Evolutionary conservation across 2,888 invertebrate genomes (phyloP).

Genomic region (Caenorhabditis zanzibari): DNA sequence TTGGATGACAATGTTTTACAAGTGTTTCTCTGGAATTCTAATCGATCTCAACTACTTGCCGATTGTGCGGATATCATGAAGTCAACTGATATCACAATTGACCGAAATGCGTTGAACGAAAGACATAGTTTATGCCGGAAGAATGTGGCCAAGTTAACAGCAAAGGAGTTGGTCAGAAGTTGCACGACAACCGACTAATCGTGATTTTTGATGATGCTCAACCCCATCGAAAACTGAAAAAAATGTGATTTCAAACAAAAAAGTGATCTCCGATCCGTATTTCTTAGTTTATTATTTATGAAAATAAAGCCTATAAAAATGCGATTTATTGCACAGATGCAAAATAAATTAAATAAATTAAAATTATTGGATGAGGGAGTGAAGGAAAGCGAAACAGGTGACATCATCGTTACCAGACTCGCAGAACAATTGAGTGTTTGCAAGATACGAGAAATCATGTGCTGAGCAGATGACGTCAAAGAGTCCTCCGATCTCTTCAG

Average conservation of each 20-base stretch:
- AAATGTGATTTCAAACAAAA: constrained; percentile 24
- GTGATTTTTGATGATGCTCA: constrained; percentile 35
- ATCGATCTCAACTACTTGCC: constrained; percentile 66
- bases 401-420: constrained; percentile 78
- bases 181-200: constrained; percentile 78
- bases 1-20: constrained; percentile 80
- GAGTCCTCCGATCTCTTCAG: constrained; percentile 76
- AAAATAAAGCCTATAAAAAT: constrained; percentile 31
- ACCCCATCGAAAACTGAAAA: constrained; percentile 4
- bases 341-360: constrained; percentile 28
- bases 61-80: constrained; percentile 72
- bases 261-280: constrained; percentile 22
- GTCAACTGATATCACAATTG: constrained; percentile 77
- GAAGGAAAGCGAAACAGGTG: constrained; percentile 79
- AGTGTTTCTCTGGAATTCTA: constrained; percentile 73
- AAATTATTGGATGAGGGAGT: constrained; percentile 73
- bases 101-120: constrained; percentile 73
- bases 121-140: constrained; percentile 72
- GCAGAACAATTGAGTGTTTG: constrained; percentile 78
- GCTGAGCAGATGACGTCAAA: constrained; percentile 78
- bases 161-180: constrained; percentile 76
- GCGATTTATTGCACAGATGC: constrained; percentile 49
- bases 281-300: constrained; percentile 23
- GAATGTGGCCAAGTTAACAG: constrained; percentile 68
- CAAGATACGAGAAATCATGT: constrained; percentile 77